Base-by-base conservation (phyloP, 2,113 vertebrate genomes). In the Raphicerus campestris region DNA sequence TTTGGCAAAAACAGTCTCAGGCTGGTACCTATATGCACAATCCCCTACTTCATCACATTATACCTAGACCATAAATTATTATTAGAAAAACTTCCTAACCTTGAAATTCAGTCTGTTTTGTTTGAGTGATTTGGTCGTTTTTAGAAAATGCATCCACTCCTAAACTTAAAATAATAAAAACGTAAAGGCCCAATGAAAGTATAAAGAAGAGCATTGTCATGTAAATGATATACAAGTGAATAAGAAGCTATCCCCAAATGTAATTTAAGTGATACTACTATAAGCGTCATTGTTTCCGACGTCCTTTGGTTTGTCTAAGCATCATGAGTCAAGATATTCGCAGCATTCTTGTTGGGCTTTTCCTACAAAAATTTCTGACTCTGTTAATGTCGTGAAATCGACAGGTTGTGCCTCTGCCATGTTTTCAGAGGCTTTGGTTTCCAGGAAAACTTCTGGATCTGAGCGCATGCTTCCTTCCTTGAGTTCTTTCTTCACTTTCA, bases 91-190 rank as follows among this genome's bases (percentile, higher is more conserved):
- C 73, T 91, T 60, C 51, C 86, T 97, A 92, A 58, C 93, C 86
- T 96, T 93, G 55, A 88, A 97, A 98, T 91, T 93, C 84, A 92
- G 56, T 93, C 80, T 84, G 60, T 96, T 93, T 96, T 94, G 15
- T 93, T 94, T 97, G 92, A 55, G 58, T 94, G 93, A 83, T 85
- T 93, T 86, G 91, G 35, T 87, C 80, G 7, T 39, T 93, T n/a
- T 94, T 88, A 95, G 63, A 91, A 96, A 94, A 94, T 51, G n/a
- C 42, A 92, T n/a, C 80, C 42, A 92, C 30, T 63, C 5, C n/a
- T 95, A 96, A 75, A 96, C 30, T 87, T 94, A 90, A 95, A 53
- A 91, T 22, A 93, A 88, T 58, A 70, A 89, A 92, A 92, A n/a
- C n/a, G n/a, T n/a, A n/a, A n/a, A n/a, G n/a, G 28, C 45, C 39